Percentiles rank a stretch among this genome's conserved stretches.
These are phyloP conservation scores for Elephas maximus DNA, from an alignment of 2,113 vertebrate species.

Conservation along the genomic window DNA sequence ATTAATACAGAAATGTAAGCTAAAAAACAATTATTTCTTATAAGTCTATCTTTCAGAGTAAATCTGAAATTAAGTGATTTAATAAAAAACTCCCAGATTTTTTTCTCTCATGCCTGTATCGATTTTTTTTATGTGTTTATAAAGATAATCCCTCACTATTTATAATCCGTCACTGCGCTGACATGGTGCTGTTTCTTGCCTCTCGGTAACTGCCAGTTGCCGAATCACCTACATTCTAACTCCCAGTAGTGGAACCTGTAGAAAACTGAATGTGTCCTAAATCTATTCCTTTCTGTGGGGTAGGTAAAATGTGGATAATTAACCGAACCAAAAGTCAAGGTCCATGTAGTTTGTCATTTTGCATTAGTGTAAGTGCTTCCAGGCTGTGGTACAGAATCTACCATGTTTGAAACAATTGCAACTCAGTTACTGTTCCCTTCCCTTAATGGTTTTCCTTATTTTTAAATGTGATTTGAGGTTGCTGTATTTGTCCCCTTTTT, in stretches of 20 bases:
- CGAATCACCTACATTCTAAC: background rate
- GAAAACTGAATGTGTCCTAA: background rate
- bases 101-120: background rate
- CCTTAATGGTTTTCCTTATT: background rate
- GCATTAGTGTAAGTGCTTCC: too few species aligned
- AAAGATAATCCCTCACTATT: constrained; percentile 7
- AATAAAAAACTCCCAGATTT: background rate
- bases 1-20: background rate
- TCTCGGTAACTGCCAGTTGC: background rate
- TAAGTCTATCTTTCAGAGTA: background rate
- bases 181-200: background rate
- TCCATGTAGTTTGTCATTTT: background rate
- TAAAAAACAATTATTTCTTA: background rate
- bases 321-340: background rate
- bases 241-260: background rate
- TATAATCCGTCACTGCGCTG: background rate
- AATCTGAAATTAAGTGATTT: constrained; percentile 20
- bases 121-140: background rate
- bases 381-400: background rate
- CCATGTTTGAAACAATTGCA: background rate
- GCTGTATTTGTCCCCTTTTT: background rate
- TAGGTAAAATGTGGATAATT: background rate
- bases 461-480: background rate
- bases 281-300: background rate
- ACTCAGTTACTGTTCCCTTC: background rate